Base-by-base conservation (phyloP, 2,888 invertebrate genomes). In the Danaus chrysippus region DNA sequence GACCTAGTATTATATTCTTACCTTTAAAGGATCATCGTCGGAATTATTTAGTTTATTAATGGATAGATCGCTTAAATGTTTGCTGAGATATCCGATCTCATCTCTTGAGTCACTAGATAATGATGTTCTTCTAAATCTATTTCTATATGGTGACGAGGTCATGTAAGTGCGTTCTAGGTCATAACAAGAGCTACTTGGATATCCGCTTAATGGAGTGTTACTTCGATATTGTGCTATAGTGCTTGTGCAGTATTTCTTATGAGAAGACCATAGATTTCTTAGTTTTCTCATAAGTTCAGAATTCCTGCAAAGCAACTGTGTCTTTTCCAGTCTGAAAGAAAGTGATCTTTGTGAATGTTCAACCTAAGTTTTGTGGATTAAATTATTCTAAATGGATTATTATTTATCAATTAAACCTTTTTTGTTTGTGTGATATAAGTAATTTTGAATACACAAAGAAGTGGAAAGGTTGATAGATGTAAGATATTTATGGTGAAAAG, bases 271-370 rank as follows among this genome's bases (percentile, higher is more conserved):
- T 67, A 93, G 81, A 71, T 87, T 91, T 77, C 92, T 90, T 72
- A 93, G 90, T 81, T 93, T 92, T 81, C 90, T 87, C 91, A 93
- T 92, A 76, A 93, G 88, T 74, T 93, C 92, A 74, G 86, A 84
- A 82, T 93, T 93, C 81, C 93, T 92, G 82, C 87, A 90, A 85
- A 91, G 92, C 86, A 93, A 90, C 79, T 91, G 92, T 78, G 87
- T 82, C 82, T 86, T 92, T 76, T 93, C 93, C 83, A 85, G 83
- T 93, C 93, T 94, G 92, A 82, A 92, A 92, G 73, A 76, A 72
- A 86, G 85, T 64, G 54, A 75, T 68, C 63, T 49, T 53, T 44
- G 67, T 62, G 71, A 73, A 71, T 61, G 57, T 46, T 34, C 15
- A 49, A 34, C 49, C 6, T 55, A 52, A 34, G 42, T 12, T 43